A percentile compares a stretch with the other conserved stretches of the same genome.
Conservation (phyloP, 2,888 invertebrate genomes). For the Eilema caniola region DNA sequence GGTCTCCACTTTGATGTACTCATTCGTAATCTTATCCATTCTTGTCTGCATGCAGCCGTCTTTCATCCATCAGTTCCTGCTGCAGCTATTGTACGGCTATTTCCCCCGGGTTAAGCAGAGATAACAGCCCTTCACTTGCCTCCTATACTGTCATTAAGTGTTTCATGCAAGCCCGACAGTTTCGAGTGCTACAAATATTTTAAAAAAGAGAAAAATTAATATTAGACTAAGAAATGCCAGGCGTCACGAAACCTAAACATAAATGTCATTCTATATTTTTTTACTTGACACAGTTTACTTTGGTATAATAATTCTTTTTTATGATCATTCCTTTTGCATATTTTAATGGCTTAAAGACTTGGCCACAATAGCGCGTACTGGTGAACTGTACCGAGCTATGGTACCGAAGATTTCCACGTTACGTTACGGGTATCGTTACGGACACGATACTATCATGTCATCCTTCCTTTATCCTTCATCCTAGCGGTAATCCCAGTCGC, state of each 20-base stretch:
- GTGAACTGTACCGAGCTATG: no score
- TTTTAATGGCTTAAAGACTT: not conserved
- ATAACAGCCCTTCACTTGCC: no score
- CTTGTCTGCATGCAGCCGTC: no score
- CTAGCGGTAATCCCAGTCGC: no score
- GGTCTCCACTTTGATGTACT: no score
- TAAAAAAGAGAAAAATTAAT: not conserved
- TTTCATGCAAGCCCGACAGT: no score
- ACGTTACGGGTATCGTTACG: not conserved
- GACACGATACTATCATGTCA: not conserved
- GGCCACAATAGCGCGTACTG: not conserved
- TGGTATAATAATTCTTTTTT: not conserved
- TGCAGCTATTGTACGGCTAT: no score
- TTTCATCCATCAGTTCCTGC: not conserved
- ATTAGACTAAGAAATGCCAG: not conserved
- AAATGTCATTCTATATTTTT: constrained; percentile 2
- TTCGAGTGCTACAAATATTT: no score
- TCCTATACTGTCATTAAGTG: no score
- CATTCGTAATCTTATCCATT: no score
- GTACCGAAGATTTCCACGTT: not conserved
- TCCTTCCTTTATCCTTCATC: no score
- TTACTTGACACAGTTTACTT: not conserved
- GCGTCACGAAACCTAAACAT: not conserved
- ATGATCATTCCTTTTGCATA: not conserved
- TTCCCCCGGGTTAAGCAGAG: no score